Base-by-base conservation (phyloP, 2,113 vertebrate genomes). In the Clinocottus analis region DNA sequence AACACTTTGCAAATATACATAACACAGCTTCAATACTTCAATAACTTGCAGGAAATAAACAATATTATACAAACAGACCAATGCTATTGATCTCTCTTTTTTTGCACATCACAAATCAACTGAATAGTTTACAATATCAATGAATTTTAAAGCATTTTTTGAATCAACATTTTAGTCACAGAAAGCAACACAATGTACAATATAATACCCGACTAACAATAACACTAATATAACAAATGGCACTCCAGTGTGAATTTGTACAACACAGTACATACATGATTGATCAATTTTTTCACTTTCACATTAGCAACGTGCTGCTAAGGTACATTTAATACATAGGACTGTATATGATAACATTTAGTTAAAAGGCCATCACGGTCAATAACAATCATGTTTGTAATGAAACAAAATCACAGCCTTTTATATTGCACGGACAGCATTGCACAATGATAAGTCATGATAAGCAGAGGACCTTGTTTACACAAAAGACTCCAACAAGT, bases 131-230 rank as follows among this genome's bases (percentile, higher is more conserved):
- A 75, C 53, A 65, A 21, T 6, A 59, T 45, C 7, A 33, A 2
- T 21, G 25, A 3, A 53, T 11, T 51, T 25, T 25, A 64, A 14
- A 59, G 4, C 9, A 21, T 75, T 19, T 64, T 39, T 33, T 72
- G 19, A 41, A 11, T 56, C 0, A 2, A 11, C 70, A 68, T 35
- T 1, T 33, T 12, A 0, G 8, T 17, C 68, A 68, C n/a, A 69
- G 27, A 79, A 82, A 49, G 14, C 29, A 63, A 65, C 72, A 88
- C 60, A 73, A 29, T 27, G 27, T 25, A 88, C 76, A 82, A 51
- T 13, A 69, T 45, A 58, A 73, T 53, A 49, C 16, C 1, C 12
- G 12, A 25, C 27, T 9, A 71, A 58, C 41, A 81, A 14, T 41
- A 39, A 60, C 59, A 79, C 37, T 35, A 14, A 58, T 23, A 25